Base-by-base conservation (phyloP, 2,113 vertebrate species). In the Grantiella picta region DNA sequence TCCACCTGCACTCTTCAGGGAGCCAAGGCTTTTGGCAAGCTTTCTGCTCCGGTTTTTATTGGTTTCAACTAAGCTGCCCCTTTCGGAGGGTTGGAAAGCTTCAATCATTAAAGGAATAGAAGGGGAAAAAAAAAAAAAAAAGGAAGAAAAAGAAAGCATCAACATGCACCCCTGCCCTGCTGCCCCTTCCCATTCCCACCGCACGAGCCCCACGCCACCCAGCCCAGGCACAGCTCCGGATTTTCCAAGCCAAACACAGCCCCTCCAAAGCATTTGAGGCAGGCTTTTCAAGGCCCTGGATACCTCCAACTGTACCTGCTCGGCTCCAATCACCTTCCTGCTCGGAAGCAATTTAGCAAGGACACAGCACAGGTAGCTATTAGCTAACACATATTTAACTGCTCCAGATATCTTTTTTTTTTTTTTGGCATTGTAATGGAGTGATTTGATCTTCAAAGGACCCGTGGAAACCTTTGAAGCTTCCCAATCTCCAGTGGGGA, bases 1-100 rank as follows among this genome's bases (percentile, higher is more conserved):
- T 98, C 98, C 98, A 98, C 98, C 98, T 98, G 98, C 69, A 71
- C 98, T 98, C 98, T 90, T 97, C 93, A 59, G 98, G 98, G 97
- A 98, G 97, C 96, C 94, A 94, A 97, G 95, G 92, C 95, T 98
- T 86, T 97, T 98, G 98, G 98, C 98, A 98, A 97, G 87, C 70
- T 85, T 92, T 95, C 95, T 82, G 12, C 96, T 97, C 96, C 84
- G 59, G 38, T 96, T 98, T 98, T 98, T 97, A 98, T 96, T 96
- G 97, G 96, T 98, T 98, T 97, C 96, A 95, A 96, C 97, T 97
- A 97, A 97, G 96, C 97, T 97, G 98, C 97, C 97, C 96, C 95
- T 97, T 97, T 96, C 31, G 5, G 96, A 97, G 81, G 60, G 92
- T 79, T 97, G 96, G 68, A 95, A 96, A 96, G 95, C 87, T 97